Evolutionary conservation across 2,888 invertebrate species (phyloP).

Genomic region (Mythimna ferrago): DNA sequence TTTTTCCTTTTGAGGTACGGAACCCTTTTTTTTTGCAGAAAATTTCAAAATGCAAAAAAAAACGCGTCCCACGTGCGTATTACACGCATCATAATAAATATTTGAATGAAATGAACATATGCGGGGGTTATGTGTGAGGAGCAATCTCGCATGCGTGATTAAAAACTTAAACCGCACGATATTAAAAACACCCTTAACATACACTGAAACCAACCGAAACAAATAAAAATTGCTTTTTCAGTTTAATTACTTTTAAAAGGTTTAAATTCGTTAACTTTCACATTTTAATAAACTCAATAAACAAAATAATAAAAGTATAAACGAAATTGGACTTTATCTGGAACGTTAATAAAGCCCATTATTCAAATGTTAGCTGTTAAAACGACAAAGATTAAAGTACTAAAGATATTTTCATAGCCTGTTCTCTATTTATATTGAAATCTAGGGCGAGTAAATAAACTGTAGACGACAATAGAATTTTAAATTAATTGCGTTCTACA

Average conservation of each 20-base stretch:
- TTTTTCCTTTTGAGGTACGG: too few relatives aligned
- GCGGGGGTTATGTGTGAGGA: too few relatives aligned
- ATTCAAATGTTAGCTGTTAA: conserved; percentile 34
- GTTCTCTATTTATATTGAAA: conserved; percentile 48
- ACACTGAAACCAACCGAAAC: background rate
- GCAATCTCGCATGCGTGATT: too few relatives aligned
- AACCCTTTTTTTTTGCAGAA: too few relatives aligned
- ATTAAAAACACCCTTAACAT: background rate
- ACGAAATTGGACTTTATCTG: conserved; percentile 4
- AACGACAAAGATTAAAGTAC: conserved; percentile 45
- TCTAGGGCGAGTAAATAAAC: conserved; percentile 48
- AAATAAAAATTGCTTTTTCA: background rate
- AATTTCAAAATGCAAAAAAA: too few relatives aligned
- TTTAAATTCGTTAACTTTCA: background rate
- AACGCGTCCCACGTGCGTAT: too few relatives aligned
- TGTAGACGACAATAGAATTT: conserved; percentile 42
- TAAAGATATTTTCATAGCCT: conserved; percentile 45
- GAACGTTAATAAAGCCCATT: conserved; percentile 22
- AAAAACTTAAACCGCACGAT: too few relatives aligned
- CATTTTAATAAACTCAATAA: conserved; percentile 16
- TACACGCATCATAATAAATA: too few relatives aligned
- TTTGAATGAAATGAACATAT: too few relatives aligned
- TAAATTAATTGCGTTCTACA: conserved; percentile 25
- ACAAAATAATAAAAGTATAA: background rate
- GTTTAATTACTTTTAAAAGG: conserved; percentile 16